Percentiles rank a stretch among this genome's conserved stretches.
Evolutionary conservation across 2,113 vertebrate genomes (phyloP).

Genomic region (Azemiops feae): DNA sequence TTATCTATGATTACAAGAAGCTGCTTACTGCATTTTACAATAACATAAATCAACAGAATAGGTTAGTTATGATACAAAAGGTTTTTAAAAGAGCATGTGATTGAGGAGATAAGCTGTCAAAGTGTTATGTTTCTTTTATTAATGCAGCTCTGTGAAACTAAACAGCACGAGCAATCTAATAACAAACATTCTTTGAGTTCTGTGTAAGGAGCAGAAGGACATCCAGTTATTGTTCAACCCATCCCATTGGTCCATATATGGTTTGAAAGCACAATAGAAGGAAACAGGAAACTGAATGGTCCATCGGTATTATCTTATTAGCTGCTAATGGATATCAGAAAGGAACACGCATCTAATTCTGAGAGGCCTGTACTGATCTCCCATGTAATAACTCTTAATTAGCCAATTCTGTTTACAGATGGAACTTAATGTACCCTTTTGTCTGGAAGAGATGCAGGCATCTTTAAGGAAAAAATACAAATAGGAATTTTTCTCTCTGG

Average conservation of each 20-base stretch:
- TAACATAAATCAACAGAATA: conserved; percentile 63
- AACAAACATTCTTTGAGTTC: conserved; percentile 80
- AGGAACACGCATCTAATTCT: conserved; percentile 79
- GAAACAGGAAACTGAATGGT: conserved; percentile 84
- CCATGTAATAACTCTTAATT: conserved; percentile 82
- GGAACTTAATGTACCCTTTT: conserved; percentile 78
- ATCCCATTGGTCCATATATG: conserved; percentile 82
- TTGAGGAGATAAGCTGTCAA: conserved; percentile 44
- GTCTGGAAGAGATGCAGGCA: conserved; percentile 73
- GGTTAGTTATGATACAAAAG: conserved; percentile 48
- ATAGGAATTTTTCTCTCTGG: conserved; percentile 14
- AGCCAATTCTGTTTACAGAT: conserved; percentile 81
- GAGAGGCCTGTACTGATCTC: conserved; percentile 79
- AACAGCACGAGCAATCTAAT: conserved; percentile 80
- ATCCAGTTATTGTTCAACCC: conserved; percentile 82
- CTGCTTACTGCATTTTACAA: conserved; percentile 50
- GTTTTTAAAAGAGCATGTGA: conserved; percentile 11
- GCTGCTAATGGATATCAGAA: conserved; percentile 80
- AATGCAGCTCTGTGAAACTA: conserved; percentile 75
- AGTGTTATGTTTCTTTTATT: conserved; percentile 74
- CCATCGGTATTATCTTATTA: conserved; percentile 85
- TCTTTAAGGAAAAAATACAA: conserved; percentile 71
- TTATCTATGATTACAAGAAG: conserved; percentile 30
- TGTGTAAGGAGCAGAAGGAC: conserved; percentile 80
- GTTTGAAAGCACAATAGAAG: conserved; percentile 81